Evolutionary conservation across 1,140 invertebrate genomes (phyloP).

Genomic region (Drosophila trapezifrons): DNA sequence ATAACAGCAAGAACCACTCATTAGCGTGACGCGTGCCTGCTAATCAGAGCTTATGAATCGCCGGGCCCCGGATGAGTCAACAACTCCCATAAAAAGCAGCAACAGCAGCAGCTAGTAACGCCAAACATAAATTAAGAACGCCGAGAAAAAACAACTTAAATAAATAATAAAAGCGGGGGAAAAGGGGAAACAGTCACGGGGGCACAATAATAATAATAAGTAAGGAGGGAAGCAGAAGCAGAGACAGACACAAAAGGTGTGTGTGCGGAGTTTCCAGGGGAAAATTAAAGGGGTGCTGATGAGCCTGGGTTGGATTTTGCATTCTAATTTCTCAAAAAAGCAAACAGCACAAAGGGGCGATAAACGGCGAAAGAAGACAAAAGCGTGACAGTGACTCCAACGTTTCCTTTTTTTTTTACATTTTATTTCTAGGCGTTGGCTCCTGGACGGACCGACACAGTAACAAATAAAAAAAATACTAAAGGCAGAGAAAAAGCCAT

Average conservation of each 20-base stretch:
- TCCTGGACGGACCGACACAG: constrained; percentile 11
- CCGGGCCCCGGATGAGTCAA: constrained; percentile 58
- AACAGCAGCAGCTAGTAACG: constrained; percentile 39
- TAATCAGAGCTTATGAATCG: constrained; percentile 73
- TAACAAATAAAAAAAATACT: constrained; percentile 2
- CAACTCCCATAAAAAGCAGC: constrained; percentile 34
- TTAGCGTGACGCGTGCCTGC: constrained; percentile 78
- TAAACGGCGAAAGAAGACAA: constrained; percentile 35
- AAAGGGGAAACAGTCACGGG: constrained; percentile 6
- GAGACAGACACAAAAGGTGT: constrained; percentile 26
- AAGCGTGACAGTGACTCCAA: constrained; percentile 44
- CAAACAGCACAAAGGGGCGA: constrained; percentile 25
- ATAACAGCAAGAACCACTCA: constrained; percentile 49
- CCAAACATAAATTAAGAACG: constrained; percentile 48
- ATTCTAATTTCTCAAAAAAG: constrained; percentile 66
- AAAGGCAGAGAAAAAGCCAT: constrained; percentile 8
- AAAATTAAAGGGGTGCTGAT: constrained; percentile 27
- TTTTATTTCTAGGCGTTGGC: constrained; percentile 75
- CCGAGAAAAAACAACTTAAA: constrained; percentile 3
- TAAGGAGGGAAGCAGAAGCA: constrained; percentile 1
- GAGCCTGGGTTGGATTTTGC: constrained; percentile 47
- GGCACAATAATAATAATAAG: constrained; percentile 27
- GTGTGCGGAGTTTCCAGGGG: constrained; percentile 11
- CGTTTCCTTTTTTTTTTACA: constrained; percentile 23
- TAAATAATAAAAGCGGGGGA: constrained; percentile 5